Percentiles rank a stretch among this genome's conserved stretches.
phyloP scores from a whole-genome alignment of 2,113 vertebrate genomes.

The Eretmochelys imbricata region DNA sequence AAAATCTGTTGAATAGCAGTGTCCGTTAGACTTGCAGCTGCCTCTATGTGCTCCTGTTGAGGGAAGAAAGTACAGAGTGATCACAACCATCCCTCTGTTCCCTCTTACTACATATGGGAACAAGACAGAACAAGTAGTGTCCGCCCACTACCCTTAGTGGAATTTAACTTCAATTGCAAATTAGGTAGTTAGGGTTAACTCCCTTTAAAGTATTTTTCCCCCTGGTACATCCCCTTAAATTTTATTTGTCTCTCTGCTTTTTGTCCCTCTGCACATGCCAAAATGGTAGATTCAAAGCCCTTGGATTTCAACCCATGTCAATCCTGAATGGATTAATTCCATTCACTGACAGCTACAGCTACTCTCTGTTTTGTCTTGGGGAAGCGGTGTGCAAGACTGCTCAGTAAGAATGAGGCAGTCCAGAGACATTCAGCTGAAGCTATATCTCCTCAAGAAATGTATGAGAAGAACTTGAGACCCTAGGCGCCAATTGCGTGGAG shows the following conservation, averaged over 20 bases:
- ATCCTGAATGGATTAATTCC: background rate
- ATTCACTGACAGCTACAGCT: background rate
- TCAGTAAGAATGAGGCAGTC: background rate
- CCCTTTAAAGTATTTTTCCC: too few relatives aligned
- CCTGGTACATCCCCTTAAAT: too few relatives aligned
- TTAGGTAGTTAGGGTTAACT: background rate
- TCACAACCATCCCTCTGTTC: background rate
- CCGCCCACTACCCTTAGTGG: background rate
- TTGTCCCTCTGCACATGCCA: background rate
- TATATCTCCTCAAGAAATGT: background rate
- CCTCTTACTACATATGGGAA: background rate
- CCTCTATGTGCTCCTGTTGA: background rate
- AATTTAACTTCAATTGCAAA: background rate
- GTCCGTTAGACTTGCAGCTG: background rate
- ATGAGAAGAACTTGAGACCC: background rate
- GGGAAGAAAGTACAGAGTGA: background rate
- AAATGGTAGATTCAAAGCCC: background rate
- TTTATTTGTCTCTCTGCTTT: background rate
- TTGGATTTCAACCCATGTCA: background rate
- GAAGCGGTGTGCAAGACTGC: background rate
- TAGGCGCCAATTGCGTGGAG: too few relatives aligned
- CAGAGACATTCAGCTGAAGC: background rate
- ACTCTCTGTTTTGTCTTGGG: background rate
- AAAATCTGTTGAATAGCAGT: background rate
- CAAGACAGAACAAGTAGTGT: background rate